Evolutionary conservation across 37 sponge, comb jelly and placozoan species (phyloP).

Genomic region (Amphimedon queenslandica): DNA sequence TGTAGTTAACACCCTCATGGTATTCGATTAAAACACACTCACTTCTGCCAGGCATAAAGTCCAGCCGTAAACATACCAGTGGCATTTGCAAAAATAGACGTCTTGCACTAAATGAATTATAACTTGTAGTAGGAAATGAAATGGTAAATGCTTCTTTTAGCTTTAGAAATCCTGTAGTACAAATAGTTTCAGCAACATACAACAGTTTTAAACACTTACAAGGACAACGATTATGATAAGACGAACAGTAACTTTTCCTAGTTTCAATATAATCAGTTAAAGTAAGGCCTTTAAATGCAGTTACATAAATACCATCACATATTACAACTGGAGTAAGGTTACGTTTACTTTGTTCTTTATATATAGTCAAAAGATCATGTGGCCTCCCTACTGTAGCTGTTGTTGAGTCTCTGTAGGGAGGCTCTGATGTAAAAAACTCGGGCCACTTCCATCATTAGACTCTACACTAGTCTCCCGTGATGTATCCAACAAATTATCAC

Average conservation of each 20-base stretch:
- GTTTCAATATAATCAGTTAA: conserved; percentile 1
- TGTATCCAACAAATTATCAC: not conserved
- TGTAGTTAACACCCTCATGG: conserved; percentile 2
- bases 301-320: conserved; percentile 1
- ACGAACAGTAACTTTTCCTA: conserved; percentile 2
- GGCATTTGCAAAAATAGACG: conserved; percentile 18
- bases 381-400: conserved; percentile 15
- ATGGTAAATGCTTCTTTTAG: conserved; percentile 18
- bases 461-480: not conserved
- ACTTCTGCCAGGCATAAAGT: conserved; percentile 7
- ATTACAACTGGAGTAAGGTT: not conserved
- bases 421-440: conserved; percentile 4
- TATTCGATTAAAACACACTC: not conserved
- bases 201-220: not conserved
- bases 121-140: conserved; percentile 11
- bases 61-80: not conserved
- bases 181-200: not conserved
- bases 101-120: conserved; percentile 9
- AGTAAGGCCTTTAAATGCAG: not conserved
- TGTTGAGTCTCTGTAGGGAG: not conserved
- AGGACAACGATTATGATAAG: not conserved
- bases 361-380: not conserved
- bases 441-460: not conserved
- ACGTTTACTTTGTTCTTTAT: not conserved
- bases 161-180: not conserved